Evolutionary conservation across 2,888 invertebrate species (phyloP), one percentile per base, ranked within the genome.

Genomic region (Diloba caeruleocephala): DNA sequence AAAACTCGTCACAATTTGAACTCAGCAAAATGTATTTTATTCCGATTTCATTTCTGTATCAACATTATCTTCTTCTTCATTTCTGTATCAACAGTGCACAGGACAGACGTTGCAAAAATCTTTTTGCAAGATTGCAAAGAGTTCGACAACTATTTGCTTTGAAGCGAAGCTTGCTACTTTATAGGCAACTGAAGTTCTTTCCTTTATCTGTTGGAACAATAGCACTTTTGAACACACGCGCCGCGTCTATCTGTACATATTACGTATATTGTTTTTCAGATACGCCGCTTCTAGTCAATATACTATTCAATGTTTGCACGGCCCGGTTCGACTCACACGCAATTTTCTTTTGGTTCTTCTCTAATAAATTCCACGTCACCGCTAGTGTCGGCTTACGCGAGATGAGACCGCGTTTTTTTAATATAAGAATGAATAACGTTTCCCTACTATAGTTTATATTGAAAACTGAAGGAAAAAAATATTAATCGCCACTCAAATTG

Each of bases 281-380:
- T 44, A 32, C 21, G 61, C 50, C 54, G 48, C 55, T 21, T 32
- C 51, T 60, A 71, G 50, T 72, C 69, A 66, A 74, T 76, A 71
- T 71, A 63, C 61, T 55, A 65, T 68, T 65, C 64, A 69, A 61
- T 70, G 57, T 73, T 63, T 67, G 58, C 55, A 38, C 14, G 48
- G 63, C 21, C 21, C 55, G 58, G 49, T 59, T 60, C 57, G 64
- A 65, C 59, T 71, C 53, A 58, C 56, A 66, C 62, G 45, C 63
- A 68, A 61, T 67, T 56, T 53, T 57, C 59, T 64, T 69, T 65
- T 63, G 53, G 44, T 66, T 68, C 57, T 54, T 52, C 32, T 48
- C 39, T 67, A 71, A 64, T 61, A 72, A 69, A 61, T 50, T 62
- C 66, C 38, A 59, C 54, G 15, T 46, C 46, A 46, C 38, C 44